Evolutionary conservation across 2,113 vertebrate genomes (phyloP).

Genomic region (Phaethornis superciliosus): DNA sequence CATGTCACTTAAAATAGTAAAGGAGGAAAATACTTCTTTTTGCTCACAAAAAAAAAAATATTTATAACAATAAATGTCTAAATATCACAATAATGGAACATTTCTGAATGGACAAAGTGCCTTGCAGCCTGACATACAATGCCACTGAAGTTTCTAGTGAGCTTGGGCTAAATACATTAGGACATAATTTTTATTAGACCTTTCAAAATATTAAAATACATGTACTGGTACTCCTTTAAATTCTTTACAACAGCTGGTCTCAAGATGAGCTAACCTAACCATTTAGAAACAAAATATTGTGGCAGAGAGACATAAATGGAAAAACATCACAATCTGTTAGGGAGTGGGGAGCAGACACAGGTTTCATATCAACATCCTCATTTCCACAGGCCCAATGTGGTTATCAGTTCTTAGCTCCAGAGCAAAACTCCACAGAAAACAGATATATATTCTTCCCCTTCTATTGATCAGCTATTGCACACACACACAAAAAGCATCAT

Average conservation of each 20-base stretch:
- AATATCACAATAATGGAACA: background rate
- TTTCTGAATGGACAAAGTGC: background rate
- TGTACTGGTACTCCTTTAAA: conserved; percentile 7
- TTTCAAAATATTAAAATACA: background rate
- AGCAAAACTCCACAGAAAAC: background rate
- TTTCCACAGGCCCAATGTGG: background rate
- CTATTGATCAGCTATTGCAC: background rate
- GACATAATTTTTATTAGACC: background rate
- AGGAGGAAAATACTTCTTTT: background rate
- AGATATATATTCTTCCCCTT: background rate
- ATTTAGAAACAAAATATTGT: conserved; percentile 51
- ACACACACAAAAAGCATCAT: background rate
- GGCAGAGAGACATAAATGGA: conserved; percentile 8
- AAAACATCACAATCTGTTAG: conserved; percentile 15
- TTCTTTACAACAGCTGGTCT: conserved; percentile 14
- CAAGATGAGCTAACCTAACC: conserved; percentile 31
- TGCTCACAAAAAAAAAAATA: background rate
- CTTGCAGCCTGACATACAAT: background rate
- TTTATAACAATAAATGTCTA: background rate
- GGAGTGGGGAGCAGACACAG: background rate
- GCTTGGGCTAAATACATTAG: background rate
- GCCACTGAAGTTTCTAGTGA: background rate
- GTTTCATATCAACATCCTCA: background rate
- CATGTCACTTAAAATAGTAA: background rate
- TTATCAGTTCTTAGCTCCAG: background rate